Conservation (phyloP, 2,113 vertebrate species). For the Anthoscopus minutus region DNA sequence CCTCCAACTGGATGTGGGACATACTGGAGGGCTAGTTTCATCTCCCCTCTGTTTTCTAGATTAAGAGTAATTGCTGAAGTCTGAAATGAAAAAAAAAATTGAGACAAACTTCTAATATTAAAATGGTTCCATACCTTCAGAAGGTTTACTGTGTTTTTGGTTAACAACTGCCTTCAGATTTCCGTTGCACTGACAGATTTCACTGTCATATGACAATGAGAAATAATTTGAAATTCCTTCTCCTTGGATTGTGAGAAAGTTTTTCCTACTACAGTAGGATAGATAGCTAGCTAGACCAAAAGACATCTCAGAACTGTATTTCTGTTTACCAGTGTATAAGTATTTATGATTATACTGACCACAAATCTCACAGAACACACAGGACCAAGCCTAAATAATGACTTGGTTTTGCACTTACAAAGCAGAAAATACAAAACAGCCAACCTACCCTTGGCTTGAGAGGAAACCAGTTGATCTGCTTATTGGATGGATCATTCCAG, state of each 20-base stretch:
- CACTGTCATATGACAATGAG: not conserved
- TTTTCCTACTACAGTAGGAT: not conserved
- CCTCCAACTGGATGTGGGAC: constrained; percentile 74
- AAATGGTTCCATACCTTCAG: not conserved
- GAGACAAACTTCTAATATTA: not conserved
- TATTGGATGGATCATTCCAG: constrained; percentile 79
- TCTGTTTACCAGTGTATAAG: not conserved
- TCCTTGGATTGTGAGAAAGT: not conserved
- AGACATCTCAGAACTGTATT: not conserved
- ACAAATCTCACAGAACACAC: not conserved
- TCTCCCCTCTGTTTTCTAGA: constrained; percentile 76
- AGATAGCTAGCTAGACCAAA: not conserved
- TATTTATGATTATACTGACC: not conserved
- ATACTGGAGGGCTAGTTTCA: constrained; percentile 87
- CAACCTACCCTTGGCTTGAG: constrained; percentile 82
- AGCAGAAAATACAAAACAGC: not conserved
- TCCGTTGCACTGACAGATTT: not conserved
- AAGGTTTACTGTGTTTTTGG: not conserved
- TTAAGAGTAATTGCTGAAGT: constrained; percentile 60
- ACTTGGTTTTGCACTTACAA: not conserved
- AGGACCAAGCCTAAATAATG: not conserved
- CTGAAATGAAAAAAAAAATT: constrained; percentile 28
- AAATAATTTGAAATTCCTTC: not conserved
- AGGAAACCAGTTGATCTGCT: constrained; percentile 81
- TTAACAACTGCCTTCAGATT: not conserved